phyloP scores from a whole-genome alignment of 2,888 invertebrate genomes.

The Tetranychus piercei region DNA sequence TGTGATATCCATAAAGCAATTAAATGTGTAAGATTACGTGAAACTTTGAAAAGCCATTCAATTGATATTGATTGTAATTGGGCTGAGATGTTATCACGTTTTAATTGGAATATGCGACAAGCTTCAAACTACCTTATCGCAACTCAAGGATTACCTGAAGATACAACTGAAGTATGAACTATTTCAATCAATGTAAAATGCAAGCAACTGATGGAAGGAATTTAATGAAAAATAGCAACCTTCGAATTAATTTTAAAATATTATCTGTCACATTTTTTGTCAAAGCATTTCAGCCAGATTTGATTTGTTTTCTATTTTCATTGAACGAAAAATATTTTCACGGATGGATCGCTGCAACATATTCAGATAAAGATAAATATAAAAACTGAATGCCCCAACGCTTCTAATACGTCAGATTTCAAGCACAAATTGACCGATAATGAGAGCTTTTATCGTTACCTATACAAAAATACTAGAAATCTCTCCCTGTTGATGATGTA shows the following conservation, averaged over 20 bases:
- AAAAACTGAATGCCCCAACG: no score
- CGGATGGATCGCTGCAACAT: no score
- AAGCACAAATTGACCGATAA: neutral
- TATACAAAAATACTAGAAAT: neutral
- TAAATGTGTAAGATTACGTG: conserved; percentile 52
- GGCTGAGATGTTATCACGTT: conserved; percentile 40
- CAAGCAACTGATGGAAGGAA: neutral
- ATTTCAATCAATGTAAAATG: neutral
- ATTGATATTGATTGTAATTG: conserved; percentile 29
- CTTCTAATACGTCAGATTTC: neutral
- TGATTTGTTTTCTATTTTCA: no score
- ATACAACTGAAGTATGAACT: conserved; percentile 27
- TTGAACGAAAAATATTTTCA: no score
- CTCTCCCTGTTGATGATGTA: neutral
- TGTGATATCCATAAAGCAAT: conserved; percentile 80
- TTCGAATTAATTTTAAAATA: no score
- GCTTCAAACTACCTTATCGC: conserved; percentile 45
- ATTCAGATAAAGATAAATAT: no score
- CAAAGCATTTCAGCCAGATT: no score
- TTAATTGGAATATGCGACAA: conserved; percentile 47
- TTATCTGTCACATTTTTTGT: no score
- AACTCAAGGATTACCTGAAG: conserved; percentile 25
- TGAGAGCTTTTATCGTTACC: neutral
- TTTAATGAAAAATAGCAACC: no score
- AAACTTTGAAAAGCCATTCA: conserved; percentile 32